These are phyloP conservation scores for Moxostoma hubbsi DNA, from an alignment of 2,797 vertebrate genomes.

Conservation along the genomic window DNA sequence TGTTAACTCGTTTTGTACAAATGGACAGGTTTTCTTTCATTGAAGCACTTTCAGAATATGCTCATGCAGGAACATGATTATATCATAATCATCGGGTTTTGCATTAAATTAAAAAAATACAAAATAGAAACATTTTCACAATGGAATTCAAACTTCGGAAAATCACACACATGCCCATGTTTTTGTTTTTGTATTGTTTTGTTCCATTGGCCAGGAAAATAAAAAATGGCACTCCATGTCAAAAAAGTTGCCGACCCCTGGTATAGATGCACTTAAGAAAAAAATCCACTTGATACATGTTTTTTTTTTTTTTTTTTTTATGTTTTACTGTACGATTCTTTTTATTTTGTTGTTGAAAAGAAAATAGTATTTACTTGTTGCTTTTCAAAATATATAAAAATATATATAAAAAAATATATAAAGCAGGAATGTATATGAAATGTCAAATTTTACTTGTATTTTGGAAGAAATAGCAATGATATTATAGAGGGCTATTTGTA, in stretches of 20 bases:
- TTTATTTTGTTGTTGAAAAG: slow-evolving; percentile 81
- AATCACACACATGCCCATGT: too few relatives aligned
- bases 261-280: slow-evolving; percentile 62
- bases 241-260: slow-evolving; percentile 64
- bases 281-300: slow-evolving; percentile 87
- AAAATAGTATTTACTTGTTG: slow-evolving; percentile 94
- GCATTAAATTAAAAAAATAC: too few relatives aligned
- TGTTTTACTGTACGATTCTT: slow-evolving; percentile 90
- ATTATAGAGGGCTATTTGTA: slow-evolving; percentile 91
- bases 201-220: too few relatives aligned
- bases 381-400: slow-evolving; percentile 81
- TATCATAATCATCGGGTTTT: too few relatives aligned
- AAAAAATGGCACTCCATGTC: too few relatives aligned
- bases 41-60: too few relatives aligned
- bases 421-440: slow-evolving; percentile 95
- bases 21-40: too few relatives aligned
- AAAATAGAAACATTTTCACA: too few relatives aligned
- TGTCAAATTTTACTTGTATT: slow-evolving; percentile 94
- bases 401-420: slow-evolving; percentile 79
- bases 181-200: too few relatives aligned
- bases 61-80: too few relatives aligned
- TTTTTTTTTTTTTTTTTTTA: slow-evolving; percentile 72
- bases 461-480: slow-evolving; percentile 93
- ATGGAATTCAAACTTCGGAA: too few relatives aligned
- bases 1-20: too few relatives aligned